A percentile compares a stretch with the other conserved stretches of the same genome.
Conservation (phyloP, 2,113 vertebrate species). For the Albula goreensis region DNA sequence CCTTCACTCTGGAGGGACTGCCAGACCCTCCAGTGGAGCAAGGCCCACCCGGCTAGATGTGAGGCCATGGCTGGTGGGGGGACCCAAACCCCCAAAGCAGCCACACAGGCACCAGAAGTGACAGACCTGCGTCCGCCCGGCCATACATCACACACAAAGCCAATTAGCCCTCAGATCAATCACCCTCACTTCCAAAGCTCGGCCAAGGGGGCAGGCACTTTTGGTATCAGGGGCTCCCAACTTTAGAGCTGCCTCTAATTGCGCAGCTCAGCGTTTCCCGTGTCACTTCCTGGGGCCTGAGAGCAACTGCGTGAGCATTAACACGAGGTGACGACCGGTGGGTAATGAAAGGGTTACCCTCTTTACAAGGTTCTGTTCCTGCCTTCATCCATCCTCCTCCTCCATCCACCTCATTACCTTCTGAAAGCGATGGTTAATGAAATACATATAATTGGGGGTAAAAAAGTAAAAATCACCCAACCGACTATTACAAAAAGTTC, state of each 20-base stretch:
- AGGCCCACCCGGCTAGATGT: background rate
- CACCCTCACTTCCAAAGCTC: slow-evolving; percentile 22
- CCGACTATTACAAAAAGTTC: background rate
- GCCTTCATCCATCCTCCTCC: background rate
- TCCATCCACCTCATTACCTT: background rate
- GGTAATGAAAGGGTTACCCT: background rate
- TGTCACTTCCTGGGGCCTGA: slow-evolving; percentile 34
- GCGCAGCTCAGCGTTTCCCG: slow-evolving; percentile 18
- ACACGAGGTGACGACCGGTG: slow-evolving; percentile 17
- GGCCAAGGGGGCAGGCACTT: background rate
- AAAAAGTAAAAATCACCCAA: background rate
- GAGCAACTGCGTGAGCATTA: slow-evolving; percentile 10
- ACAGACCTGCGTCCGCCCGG: slow-evolving; percentile 12
- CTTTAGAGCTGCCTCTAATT: slow-evolving; percentile 25
- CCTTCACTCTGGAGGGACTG: background rate
- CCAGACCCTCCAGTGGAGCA: too few relatives aligned
- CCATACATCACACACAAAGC: slow-evolving; percentile 28
- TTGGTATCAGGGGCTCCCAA: background rate
- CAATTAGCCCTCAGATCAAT: slow-evolving; percentile 40
- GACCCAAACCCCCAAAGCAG: slow-evolving; percentile 39
- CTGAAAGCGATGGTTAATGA: background rate
- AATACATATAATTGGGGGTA: background rate
- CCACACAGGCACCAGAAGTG: slow-evolving; percentile 12
- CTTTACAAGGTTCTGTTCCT: background rate
- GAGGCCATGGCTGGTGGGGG: background rate